These are phyloP conservation scores for Kryptolebias ocellatus DNA, from an alignment of 2,797 vertebrate genomes.

Conservation along the genomic window DNA sequence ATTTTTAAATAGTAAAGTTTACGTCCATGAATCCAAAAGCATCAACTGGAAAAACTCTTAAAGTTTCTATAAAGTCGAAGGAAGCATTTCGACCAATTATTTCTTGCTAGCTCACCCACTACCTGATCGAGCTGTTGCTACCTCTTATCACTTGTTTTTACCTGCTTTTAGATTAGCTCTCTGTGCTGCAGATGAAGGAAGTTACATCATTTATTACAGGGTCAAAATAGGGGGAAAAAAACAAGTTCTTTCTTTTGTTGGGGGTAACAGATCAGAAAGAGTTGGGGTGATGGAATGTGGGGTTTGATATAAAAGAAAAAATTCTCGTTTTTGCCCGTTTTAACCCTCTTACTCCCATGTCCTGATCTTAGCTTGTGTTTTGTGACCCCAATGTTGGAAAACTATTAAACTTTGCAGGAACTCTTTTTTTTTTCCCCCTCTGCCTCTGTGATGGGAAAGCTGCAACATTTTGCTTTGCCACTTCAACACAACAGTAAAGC, in stretches of 20 bases:
- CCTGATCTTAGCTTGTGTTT: slow-evolving; percentile 30
- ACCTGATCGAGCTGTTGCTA: no score
- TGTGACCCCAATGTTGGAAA: slow-evolving; percentile 42
- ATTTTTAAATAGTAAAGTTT: background rate
- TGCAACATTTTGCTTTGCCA: slow-evolving; percentile 51
- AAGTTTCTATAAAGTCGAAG: background rate
- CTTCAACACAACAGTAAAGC: slow-evolving; percentile 27
- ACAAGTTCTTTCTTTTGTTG: slow-evolving; percentile 17
- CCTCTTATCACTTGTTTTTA: no score
- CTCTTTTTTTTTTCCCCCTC: slow-evolving; percentile 27
- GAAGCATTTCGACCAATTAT: background rate
- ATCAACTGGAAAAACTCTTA: background rate
- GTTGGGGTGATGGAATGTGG: slow-evolving; percentile 8
- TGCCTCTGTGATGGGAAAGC: slow-evolving; percentile 51
- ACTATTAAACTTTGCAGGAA: slow-evolving; percentile 55
- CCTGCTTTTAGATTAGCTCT: no score
- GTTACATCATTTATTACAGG: slow-evolving; percentile 18
- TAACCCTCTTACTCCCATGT: slow-evolving; percentile 7
- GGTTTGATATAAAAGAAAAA: slow-evolving; percentile 29
- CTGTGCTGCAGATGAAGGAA: no score
- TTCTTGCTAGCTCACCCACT: no score
- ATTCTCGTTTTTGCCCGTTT: slow-evolving; percentile 21
- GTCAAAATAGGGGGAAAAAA: slow-evolving; percentile 25
- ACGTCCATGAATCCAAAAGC: background rate
- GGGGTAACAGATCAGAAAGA: slow-evolving; percentile 21